phyloP scores from a whole-genome alignment of 2,113 vertebrate genomes.

The Isichthys henryi region DNA sequence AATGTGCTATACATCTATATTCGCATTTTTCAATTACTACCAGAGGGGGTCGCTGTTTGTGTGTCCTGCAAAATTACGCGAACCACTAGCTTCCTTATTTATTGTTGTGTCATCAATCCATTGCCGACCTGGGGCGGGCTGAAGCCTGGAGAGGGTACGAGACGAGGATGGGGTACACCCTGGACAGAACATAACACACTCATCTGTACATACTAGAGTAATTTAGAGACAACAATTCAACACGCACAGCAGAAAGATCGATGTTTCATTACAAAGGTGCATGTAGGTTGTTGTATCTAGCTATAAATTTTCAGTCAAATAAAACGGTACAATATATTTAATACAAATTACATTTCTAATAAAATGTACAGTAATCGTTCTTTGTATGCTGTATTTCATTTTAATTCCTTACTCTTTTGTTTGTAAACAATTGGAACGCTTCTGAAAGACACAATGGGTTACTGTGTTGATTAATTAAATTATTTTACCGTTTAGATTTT shows the following conservation, averaged over 20 bases:
- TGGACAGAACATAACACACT: not conserved
- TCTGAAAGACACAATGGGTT: slow-evolving; percentile 6
- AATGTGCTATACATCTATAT: not conserved
- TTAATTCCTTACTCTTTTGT: not conserved
- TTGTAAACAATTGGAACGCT: not conserved
- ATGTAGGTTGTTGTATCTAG: not conserved
- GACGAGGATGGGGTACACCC: too few relatives aligned
- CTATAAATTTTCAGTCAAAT: not conserved
- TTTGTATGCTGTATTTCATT: not conserved
- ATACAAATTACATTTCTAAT: not conserved
- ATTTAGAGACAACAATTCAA: not conserved
- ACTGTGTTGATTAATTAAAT: not conserved
- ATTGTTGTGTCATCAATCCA: not conserved
- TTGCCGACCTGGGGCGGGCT: not conserved
- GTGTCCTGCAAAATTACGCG: not conserved
- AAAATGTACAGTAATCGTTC: not conserved
- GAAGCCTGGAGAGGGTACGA: too few relatives aligned
- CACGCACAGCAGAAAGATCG: not conserved
- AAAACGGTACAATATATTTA: not conserved
- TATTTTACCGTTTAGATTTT: not conserved
- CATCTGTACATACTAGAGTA: not conserved
- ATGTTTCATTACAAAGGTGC: not conserved
- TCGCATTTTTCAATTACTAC: not conserved
- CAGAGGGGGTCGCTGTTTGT: not conserved
- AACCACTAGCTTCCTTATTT: not conserved